Base-by-base conservation (phyloP, 2,113 vertebrate species). In the Ctenodactylus gundi region DNA sequence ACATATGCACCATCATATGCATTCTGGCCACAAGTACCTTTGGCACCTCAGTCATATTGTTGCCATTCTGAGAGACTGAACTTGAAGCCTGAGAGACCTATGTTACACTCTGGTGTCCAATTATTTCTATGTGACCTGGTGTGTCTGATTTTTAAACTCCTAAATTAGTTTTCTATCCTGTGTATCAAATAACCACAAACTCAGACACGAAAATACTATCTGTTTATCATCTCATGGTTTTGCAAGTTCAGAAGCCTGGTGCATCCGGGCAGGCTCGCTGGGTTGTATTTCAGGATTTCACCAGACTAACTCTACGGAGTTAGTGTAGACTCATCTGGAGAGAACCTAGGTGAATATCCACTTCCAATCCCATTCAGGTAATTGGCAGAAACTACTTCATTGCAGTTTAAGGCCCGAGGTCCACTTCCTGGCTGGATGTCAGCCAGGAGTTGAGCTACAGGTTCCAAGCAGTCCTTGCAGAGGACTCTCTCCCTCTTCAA, bases 21-120 rank as follows among this genome's bases (percentile, higher is more conserved):
- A 7, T 21, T 23, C n/a, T 1, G 3, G 25, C 3, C 36, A 7
- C 44, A 2, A 2, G 7, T 21, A 4, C 12, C 10, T 10, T 41
- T 13, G 55, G 44, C 27, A 21, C 57, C 31, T 62, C 18, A 4
- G 11, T 44, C n/a, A 3, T 1, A 1, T 6, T 18, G 23, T 10
- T 27, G 23, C 46, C 55, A 31, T 68, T 36, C 68, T 39, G 14
- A 51, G n/a, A 58, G 21, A 41, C 76, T 34, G 39, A n/a, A 9
- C 41, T 44, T 46, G 13, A 84, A 55, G 34, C 49, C n/a, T 31
- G n/a, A 84, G 76, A 64, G 65, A 51, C 5, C 34, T 39, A 0
- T 4, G 8, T 68, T 1, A 34, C 13, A 25, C 29, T 44, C 29
- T 2, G 0, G 60, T 27, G 7, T 14, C 73, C 72, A 20, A 1